Conservation (phyloP, 2,113 vertebrate genomes). For the Protomyctophum bolini region DNA sequence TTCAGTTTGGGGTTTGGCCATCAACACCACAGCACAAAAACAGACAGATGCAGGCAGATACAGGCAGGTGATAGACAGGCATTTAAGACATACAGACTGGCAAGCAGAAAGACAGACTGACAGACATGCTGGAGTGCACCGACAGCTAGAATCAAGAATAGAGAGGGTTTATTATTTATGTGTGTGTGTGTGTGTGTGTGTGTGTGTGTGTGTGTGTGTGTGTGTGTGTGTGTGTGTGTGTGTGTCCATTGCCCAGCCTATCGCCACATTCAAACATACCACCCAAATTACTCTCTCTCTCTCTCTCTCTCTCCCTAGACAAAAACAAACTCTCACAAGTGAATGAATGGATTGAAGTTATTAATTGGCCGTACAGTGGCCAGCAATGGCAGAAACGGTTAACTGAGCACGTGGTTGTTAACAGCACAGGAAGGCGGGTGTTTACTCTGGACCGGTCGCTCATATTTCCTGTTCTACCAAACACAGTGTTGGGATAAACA, state of each 20-base stretch:
- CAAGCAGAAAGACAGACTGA: background rate
- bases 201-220: constrained; percentile 6
- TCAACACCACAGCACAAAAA: too few relatives aligned
- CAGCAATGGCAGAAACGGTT: constrained; percentile 22
- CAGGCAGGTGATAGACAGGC: background rate
- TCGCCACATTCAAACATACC: background rate
- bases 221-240: background rate
- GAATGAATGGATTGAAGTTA: constrained; percentile 9
- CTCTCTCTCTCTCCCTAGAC: background rate
- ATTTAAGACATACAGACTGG: background rate
- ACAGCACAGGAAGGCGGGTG: constrained; percentile 44
- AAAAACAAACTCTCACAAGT: constrained; percentile 9
- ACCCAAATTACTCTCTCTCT: background rate
- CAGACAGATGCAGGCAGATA: too few relatives aligned
- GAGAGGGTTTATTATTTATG: background rate
- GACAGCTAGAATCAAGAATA: background rate
- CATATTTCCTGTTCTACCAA: constrained; percentile 44
- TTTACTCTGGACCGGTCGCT: constrained; percentile 52
- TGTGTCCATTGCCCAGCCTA: background rate
- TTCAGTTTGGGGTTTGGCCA: too few relatives aligned
- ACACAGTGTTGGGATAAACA: constrained; percentile 47
- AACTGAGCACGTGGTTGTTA: constrained; percentile 23
- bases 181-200: background rate
- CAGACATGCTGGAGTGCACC: background rate
- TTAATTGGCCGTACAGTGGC: background rate